Conservation (phyloP, 2,797 vertebrate species). For the Diceros bicornis region DNA sequence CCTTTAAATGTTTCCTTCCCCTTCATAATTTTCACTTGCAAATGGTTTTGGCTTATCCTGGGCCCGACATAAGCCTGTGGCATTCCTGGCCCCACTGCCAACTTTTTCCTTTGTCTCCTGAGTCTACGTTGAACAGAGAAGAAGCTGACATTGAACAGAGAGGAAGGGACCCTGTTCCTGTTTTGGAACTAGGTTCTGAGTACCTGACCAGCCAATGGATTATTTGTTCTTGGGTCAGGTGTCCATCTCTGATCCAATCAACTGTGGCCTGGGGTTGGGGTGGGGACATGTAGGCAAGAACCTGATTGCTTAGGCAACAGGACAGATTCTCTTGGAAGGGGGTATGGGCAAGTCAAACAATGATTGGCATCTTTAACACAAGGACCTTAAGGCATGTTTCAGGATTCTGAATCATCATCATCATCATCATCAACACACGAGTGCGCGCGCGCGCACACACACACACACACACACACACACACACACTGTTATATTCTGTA, state of each 20-base stretch:
- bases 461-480: neutral
- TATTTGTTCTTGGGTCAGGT: neutral
- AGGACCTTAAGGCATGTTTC: neutral
- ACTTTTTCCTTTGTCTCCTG: neutral
- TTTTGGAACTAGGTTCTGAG: neutral
- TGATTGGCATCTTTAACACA: neutral
- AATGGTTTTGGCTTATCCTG: neutral
- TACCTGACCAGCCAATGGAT: neutral
- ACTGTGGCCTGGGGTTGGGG: neutral
- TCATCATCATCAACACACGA: no score
- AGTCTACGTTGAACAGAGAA: neutral
- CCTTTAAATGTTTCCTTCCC: neutral
- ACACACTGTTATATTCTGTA: neutral
- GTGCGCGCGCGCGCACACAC: no score
- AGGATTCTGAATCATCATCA: neutral
- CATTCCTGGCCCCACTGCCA: neutral
- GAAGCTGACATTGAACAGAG: neutral
- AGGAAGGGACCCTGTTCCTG: neutral
- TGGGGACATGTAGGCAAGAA: neutral
- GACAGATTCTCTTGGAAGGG: neutral
- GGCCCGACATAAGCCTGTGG: neutral
- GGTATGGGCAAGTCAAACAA: neutral
- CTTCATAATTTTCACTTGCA: constrained; percentile 5
- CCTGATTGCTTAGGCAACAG: neutral
- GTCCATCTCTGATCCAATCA: neutral